These are phyloP conservation scores for Camelus dromedarius DNA, from an alignment of 2,113 vertebrate species.

Conservation along the genomic window DNA sequence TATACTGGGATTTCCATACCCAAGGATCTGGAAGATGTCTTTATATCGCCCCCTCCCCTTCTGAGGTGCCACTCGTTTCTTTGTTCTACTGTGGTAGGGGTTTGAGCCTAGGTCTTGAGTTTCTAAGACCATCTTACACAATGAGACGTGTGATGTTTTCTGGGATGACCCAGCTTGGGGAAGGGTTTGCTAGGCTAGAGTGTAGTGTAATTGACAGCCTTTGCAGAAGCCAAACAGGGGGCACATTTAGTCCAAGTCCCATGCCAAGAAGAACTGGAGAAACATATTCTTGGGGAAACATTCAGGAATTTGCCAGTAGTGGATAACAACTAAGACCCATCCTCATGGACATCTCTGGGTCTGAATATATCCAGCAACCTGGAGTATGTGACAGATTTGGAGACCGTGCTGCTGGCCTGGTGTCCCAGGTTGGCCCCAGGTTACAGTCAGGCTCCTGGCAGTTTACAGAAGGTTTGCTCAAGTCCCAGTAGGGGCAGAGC, in stretches of 20 bases:
- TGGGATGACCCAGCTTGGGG: not conserved
- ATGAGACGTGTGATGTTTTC: not conserved
- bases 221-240: not conserved
- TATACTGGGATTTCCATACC: not conserved
- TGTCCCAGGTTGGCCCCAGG: not conserved
- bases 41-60: not conserved
- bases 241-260: not conserved
- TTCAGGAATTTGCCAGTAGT: not conserved
- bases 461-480: not conserved
- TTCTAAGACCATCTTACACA: not conserved
- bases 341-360: not conserved
- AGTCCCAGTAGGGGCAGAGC: not conserved
- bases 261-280: not conserved
- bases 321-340: not conserved
- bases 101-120: not conserved
- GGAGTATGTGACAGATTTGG: not conserved
- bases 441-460: not conserved
- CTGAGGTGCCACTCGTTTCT: not conserved
- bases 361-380: not conserved
- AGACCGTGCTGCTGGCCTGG: not conserved
- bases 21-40: not conserved
- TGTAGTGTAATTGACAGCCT: not conserved
- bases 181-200: not conserved
- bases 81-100: not conserved
- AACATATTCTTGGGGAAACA: not conserved